phyloP scores from a whole-genome alignment of 1,140 invertebrate species.

The Physella acuta region DNA sequence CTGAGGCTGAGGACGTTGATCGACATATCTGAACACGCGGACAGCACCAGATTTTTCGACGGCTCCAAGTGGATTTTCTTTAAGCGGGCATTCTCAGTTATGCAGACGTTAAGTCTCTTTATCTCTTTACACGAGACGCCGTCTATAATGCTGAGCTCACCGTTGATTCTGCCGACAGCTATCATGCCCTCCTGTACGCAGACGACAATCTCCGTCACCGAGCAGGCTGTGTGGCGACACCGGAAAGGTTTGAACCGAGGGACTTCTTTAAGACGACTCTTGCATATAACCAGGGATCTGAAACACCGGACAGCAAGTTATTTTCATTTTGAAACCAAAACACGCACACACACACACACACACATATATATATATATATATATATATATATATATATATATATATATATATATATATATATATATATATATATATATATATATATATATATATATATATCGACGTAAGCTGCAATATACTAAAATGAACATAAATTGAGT shows the following conservation, averaged over 20 bases:
- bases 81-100: constrained; percentile 1
- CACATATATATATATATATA: background rate
- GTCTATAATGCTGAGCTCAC: constrained; percentile 16
- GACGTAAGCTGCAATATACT: background rate
- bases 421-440: background rate
- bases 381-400: background rate
- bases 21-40: constrained; percentile 1
- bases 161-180: constrained; percentile 6
- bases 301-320: no score
- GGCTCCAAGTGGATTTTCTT: constrained; percentile 5
- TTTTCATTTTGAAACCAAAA: background rate
- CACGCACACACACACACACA: background rate
- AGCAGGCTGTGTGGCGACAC: constrained; percentile 8
- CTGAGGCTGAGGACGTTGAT: constrained; percentile 7
- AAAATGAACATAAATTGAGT: no score
- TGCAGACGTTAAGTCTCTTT: constrained; percentile 3
- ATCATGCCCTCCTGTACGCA: background rate
- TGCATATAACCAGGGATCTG: constrained; percentile 12
- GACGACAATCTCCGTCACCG: constrained; percentile 9
- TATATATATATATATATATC: background rate
- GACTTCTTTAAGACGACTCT: background rate
- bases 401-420: background rate
- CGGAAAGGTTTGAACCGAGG: constrained; percentile 3
- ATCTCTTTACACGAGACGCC: background rate
- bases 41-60: constrained; percentile 5